Evolutionary conservation across 2,888 invertebrate genomes (phyloP), one percentile per base, ranked within the genome.

Genomic region (Sarcophaga variegata): DNA sequence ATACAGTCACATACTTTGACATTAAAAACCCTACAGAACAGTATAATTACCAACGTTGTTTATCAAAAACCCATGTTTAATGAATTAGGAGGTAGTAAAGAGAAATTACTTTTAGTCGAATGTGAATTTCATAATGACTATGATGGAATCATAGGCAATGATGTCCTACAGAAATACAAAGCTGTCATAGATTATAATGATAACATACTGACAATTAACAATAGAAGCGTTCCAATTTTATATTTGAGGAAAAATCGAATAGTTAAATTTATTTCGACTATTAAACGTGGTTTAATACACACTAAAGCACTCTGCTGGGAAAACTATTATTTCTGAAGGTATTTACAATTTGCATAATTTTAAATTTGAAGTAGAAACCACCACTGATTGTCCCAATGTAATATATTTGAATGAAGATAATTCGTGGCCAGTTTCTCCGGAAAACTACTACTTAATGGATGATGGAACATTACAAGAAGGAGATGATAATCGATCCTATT

Each of bases 71-170:
- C 45, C 12, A 17, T 72, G 14, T 47, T 69, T 47, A n/a, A n/a
- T 2, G 77, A 77, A 45, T 22, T 69, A 17, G 78, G 78, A 8
- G 22, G 70, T 62, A 47, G 8, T 10, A 69, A 60, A 22, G 66
- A 80, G 4, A 91, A 59, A 89, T 90, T 76, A 12, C 71, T 54
- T n/a, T 49, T 78, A 49, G 70, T 80, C 17, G 83, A 80, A 45
- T 80, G 69, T 37, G 54, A 69, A 63, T 81, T 81, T 37, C 80
- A 66, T 22, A 17, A 74, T 25, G 8, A 60, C 8, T 80, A 45
- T 37, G 67, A 74, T 60, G 80, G 72, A 54, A 70, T 74, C 45
- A 66, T 80, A 66, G 72, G 80, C 2, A 69, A 74, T n/a, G 81
- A 81, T 60, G n/a, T 81, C 12, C 4, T 81, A n/a, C 45, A 20